phyloP scores from a whole-genome alignment of 1,140 invertebrate species.

The Drosophila bifasciata region DNA sequence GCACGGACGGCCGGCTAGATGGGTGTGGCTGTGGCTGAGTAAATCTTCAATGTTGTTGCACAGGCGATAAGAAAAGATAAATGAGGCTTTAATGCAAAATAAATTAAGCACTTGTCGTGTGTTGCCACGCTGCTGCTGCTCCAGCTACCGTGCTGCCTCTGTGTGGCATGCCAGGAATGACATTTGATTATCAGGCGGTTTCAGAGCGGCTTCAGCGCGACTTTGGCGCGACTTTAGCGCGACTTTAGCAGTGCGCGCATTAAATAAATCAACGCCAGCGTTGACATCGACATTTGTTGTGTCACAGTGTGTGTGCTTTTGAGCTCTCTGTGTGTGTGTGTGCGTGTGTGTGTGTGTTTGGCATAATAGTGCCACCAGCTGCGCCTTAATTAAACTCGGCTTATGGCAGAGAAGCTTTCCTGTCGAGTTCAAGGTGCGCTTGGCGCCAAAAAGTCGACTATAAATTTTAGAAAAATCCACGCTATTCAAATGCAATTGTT shows the following conservation, averaged over 20 bases:
- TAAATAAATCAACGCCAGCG: constrained; percentile 75
- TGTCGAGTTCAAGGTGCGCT: constrained; percentile 31
- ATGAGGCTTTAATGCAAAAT: constrained; percentile 81
- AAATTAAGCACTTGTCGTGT: constrained; percentile 81
- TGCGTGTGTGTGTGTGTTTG: constrained; percentile 16
- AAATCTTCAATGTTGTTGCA: constrained; percentile 82
- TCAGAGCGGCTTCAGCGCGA: constrained; percentile 34
- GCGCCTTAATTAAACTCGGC: constrained; percentile 69
- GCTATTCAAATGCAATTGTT: constrained; percentile 13
- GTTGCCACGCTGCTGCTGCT: constrained; percentile 32
- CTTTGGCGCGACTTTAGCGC: constrained; percentile 63
- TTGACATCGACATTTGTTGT: constrained; percentile 48
- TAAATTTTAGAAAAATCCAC: constrained; percentile 51
- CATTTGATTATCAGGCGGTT: constrained; percentile 77
- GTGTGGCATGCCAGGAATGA: constrained; percentile 65
- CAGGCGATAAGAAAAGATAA: constrained; percentile 79
- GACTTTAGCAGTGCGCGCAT: constrained; percentile 55
- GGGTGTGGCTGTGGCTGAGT: constrained; percentile 59
- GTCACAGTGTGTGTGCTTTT: constrained; percentile 19
- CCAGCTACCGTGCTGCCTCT: not conserved
- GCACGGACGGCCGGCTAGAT: not conserved
- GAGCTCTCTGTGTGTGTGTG: constrained; percentile 5
- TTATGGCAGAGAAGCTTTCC: constrained; percentile 19
- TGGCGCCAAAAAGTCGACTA: constrained; percentile 24
- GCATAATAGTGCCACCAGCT: constrained; percentile 63